Evolutionary conservation across 2,888 invertebrate genomes (phyloP), one percentile per base, ranked within the genome.

Genomic region (Campoplex nolae): DNA sequence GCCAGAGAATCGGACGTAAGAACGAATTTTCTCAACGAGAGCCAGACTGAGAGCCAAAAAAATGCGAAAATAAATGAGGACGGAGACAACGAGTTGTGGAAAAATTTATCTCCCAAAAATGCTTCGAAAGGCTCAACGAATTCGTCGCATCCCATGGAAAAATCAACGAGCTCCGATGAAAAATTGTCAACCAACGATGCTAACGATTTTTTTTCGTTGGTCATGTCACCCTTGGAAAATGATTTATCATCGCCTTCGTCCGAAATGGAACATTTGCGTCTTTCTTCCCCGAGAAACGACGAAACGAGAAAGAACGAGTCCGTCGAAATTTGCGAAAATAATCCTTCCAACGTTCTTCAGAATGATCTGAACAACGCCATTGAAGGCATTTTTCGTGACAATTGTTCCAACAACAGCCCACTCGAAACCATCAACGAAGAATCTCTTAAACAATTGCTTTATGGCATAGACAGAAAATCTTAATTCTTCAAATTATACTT

Each of bases 171-270:
- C 13, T 48, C 62, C 9, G 70, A 84, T 56, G 84, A 88, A 75
- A 88, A 89, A 85, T 86, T 83, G 56, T 92, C 92, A 74, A 90
- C 86, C 54, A 90, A 91, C 45, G 91, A 91, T 71, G 82, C 90
- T 2, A 92, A 92, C 6, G 95, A 95, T 90, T 94, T 95, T 84
- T 95, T 95, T 89, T 94, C 94, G 87, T 94, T 94, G 93, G 94
- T 94, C 89, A 94, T 95, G 92, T 95, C 94, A 88, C 95, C 94
- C 90, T 92, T 95, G 80, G 94, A 95, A 68, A 95, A 95, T 88
- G 96, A 95, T 92, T 93, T 96, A 23, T 96, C 96, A 83, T 97
- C 97, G 3, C 96, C 97, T 13, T 96, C 96, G 48, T 95, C 96
- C 90, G 96, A 96, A 89, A 95, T 97, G 87, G 96, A 96, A 93